Conservation (phyloP, 2,113 vertebrate genomes). For the Etheostoma cragini region DNA sequence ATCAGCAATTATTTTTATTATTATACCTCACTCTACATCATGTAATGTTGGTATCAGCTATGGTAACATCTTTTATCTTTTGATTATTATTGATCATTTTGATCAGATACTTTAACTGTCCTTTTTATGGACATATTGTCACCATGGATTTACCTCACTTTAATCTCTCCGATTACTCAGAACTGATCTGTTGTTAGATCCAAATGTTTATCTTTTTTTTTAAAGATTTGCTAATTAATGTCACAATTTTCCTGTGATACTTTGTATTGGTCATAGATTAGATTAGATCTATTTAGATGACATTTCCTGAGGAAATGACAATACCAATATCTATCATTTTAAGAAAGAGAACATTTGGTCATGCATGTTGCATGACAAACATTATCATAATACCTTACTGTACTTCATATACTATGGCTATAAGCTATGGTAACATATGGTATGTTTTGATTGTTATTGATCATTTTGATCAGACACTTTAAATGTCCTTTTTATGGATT, state of each 20-base stretch:
- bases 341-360: slow-evolving; percentile 35
- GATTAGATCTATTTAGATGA: not conserved
- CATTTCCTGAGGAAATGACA: slow-evolving; percentile 48
- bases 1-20: not conserved
- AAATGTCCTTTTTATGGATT: not conserved
- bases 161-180: no score
- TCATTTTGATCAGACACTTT: slow-evolving; percentile 18
- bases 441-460: slow-evolving; percentile 1
- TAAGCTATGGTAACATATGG: not conserved
- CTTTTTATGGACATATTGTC: no score
- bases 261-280: slow-evolving; percentile 41
- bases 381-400: not conserved
- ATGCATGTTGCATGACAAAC: slow-evolving; percentile 52
- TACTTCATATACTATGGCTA: not conserved
- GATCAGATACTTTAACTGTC: no score
- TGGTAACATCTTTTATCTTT: no score
- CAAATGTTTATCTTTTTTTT: not conserved
- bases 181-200: no score
- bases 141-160: no score
- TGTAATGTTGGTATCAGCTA: not conserved
- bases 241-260: not conserved
- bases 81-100: no score
- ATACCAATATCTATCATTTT: slow-evolving; percentile 27
- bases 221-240: not conserved
- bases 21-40: not conserved